Conservation (phyloP, 2,888 invertebrate genomes). For the Cataglyphis rosenhaueri region DNA sequence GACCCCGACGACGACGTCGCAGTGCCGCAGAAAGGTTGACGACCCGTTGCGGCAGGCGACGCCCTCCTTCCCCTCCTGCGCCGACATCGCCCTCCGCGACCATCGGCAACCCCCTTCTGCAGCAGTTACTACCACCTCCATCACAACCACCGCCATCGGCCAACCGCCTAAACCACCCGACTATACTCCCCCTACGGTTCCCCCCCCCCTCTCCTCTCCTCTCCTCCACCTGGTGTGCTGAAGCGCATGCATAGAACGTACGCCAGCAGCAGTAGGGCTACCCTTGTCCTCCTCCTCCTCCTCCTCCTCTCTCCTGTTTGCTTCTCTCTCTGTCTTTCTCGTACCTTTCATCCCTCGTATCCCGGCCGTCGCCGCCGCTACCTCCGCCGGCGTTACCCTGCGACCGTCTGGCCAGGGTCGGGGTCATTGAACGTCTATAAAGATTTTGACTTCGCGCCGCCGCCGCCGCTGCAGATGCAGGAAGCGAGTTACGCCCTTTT, state of each 20-base stretch:
- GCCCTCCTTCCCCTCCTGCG: constrained; percentile 79
- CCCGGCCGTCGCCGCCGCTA: constrained; percentile 64
- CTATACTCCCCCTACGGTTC: constrained; percentile 25
- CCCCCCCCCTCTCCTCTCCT: constrained; percentile 23
- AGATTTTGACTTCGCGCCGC: constrained; percentile 83
- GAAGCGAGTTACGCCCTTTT: constrained; percentile 65
- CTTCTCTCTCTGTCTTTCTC: constrained; percentile 31
- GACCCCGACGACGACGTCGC: constrained; percentile 83
- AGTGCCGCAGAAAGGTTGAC: constrained; percentile 85
- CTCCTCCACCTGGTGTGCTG: constrained; percentile 61
- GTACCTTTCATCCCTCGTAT: constrained; percentile 59
- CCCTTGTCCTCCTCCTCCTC: not conserved
- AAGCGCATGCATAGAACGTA: constrained; percentile 73
- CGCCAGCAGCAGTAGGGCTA: constrained; percentile 61
- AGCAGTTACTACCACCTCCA: constrained; percentile 68
- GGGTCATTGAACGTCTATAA: constrained; percentile 86
- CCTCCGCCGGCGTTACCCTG: constrained; percentile 64
- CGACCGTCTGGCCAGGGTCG: constrained; percentile 85
- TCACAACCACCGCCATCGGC: constrained; percentile 60
- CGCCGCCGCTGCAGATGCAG: constrained; percentile 69
- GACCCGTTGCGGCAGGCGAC: constrained; percentile 83
- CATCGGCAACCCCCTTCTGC: constrained; percentile 57
- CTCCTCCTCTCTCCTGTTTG: not conserved
- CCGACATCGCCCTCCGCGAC: constrained; percentile 66
- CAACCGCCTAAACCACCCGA: constrained; percentile 64